Base-by-base conservation (phyloP, 2,113 vertebrate species). In the Thermophis baileyi region DNA sequence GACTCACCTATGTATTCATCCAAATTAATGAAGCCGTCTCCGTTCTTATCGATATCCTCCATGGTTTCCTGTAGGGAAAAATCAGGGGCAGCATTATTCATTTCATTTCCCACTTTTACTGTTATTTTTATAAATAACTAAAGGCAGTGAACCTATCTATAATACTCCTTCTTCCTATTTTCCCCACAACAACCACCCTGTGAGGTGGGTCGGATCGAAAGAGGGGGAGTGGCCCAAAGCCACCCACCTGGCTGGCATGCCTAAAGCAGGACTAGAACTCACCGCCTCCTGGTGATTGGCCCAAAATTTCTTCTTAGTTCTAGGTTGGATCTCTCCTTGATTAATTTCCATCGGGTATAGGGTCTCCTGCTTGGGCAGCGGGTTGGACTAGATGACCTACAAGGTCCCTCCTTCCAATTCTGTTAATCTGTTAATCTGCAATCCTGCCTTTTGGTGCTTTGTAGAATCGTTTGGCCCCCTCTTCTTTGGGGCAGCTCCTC, bases 31-130 rank as follows among this genome's bases (percentile, higher is more conserved):
- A 98, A 98, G 9, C 99, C 98, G 40, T 99, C 99, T 1, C 98
- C 98, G 24, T 99, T 98, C 97, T 99, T 99, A 97, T 99, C 99
- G 10, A 99, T 99, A 96, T 99, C 99, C 90, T 99, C 99, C 95
- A 99, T 99, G 0, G 99, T 99, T 96, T 99, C 99, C 99, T 99
- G 91, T 55, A 74, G 8, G 14, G 24, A 86, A 44, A 0, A 3
- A 1, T 0, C 1, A 20, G 0, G 9, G 30, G 1, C 2, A 49
- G 5, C 8, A 8, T 9, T 24, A 24, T 11, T 69, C 16, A 69
- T 55, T 12, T 63, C 6, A 14, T 35, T 16, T 81, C 16, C 6
- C n/a, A 20, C 14, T 18, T 35, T 74, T 35, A 14, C 14, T 12
- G 22, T 57, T 24, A 22, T 55, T 24, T 55, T 55, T 55, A 30